phyloP scores from a whole-genome alignment of 2,113 vertebrate species.

The Clarias macrocephalus region DNA sequence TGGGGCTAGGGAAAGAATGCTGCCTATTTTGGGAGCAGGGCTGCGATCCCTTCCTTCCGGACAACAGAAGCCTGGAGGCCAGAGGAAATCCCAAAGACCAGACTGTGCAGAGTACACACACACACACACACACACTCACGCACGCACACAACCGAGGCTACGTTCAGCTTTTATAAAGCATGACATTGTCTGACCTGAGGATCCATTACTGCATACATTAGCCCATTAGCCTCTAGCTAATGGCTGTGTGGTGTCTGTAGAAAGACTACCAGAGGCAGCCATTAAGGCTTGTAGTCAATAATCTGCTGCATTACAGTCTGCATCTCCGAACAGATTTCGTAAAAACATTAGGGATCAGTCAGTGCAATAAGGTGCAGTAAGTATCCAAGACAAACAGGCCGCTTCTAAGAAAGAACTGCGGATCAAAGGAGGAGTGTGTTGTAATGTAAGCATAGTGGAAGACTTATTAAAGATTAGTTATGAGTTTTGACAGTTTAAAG shows the following conservation, averaged over 20 bases:
- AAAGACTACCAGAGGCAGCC: conserved; percentile 37
- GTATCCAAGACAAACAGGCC: not conserved
- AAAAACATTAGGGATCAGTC: conserved; percentile 32
- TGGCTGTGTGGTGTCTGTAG: conserved; percentile 43
- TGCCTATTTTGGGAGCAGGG: conserved; percentile 70
- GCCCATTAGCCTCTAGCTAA: conserved; percentile 53
- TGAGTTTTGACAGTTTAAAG: not conserved
- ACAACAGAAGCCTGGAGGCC: conserved; percentile 64
- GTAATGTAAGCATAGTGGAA: not conserved
- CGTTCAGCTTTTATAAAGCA: conserved; percentile 40
- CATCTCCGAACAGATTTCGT: conserved; percentile 36
- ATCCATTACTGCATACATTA: conserved; percentile 54
- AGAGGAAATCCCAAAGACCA: conserved; percentile 67
- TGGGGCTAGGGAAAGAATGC: conserved; percentile 74
- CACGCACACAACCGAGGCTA: conserved; percentile 24
- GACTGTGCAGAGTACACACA: conserved; percentile 49
- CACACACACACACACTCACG: not conserved
- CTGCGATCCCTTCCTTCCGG: conserved; percentile 66
- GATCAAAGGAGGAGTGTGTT: not conserved
- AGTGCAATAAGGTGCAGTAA: not conserved
- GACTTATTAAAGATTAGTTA: not conserved
- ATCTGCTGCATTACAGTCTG: conserved; percentile 40
- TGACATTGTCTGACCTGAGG: conserved; percentile 48
- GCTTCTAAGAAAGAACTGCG: not conserved
- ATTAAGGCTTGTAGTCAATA: conserved; percentile 52